phyloP scores from a whole-genome alignment of 1,140 invertebrate species.

The Bursaphelenchus mucronatus region DNA sequence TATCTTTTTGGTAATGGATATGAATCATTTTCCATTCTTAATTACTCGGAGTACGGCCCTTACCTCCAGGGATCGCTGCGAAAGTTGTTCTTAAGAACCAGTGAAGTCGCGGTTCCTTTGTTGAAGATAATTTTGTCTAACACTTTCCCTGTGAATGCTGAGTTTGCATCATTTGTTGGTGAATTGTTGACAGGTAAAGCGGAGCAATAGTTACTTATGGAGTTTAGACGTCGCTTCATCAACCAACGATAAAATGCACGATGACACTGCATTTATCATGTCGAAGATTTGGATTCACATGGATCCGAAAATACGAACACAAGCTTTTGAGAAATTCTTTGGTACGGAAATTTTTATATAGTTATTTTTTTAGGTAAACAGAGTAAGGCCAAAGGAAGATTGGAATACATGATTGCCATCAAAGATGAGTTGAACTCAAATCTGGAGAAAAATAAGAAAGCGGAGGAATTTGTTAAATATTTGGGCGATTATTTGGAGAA shows the following conservation, averaged over 20 bases:
- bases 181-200: conserved; percentile 6
- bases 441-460: too few relatives aligned
- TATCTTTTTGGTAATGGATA: conserved; percentile 6
- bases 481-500: too few relatives aligned
- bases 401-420: not conserved
- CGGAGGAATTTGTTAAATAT: too few relatives aligned
- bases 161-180: conserved; percentile 10
- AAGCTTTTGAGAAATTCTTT: conserved; percentile 12
- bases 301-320: not conserved
- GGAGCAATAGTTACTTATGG: not conserved
- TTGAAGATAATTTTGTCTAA: conserved; percentile 5
- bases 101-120: conserved; percentile 10
- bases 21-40: conserved; percentile 2
- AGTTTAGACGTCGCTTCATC: conserved; percentile 11
- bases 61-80: not conserved
- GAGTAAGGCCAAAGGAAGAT: conserved; percentile 7
- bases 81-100: conserved; percentile 5
- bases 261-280: conserved; percentile 4
- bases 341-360: conserved; percentile 6
- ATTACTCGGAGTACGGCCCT: not conserved
- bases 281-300: not conserved
- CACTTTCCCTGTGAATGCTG: not conserved
- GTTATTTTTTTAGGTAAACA: conserved; percentile 9
- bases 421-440: too few relatives aligned
- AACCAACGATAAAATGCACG: conserved; percentile 11